Evolutionary conservation across 2,113 vertebrate species (phyloP), one percentile per base, ranked within the genome.

Genomic region (Marcusenius ussheri): DNA sequence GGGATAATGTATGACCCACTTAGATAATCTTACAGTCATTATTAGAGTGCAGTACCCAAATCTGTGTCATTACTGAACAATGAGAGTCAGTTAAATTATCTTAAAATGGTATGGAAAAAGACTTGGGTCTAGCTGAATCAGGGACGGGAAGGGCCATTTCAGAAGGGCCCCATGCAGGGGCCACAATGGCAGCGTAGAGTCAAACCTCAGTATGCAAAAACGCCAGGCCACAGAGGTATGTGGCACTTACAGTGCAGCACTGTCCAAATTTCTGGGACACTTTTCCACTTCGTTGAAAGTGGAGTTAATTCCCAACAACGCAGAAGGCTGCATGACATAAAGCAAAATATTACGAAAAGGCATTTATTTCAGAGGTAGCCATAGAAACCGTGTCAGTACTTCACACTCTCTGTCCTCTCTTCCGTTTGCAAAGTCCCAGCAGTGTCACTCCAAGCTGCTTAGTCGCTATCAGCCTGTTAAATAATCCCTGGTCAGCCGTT

Each of bases 301-400:
- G 6, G 10, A 80, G 74, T 42, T 19, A 42, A 74, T 70, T 70
- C 42, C 45, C 88, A 24, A 49, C 88, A 74, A 31, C 39, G 31
- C 56, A 46, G 56, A 24, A 62, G 31, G 19, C 50, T 53, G 45
- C 8, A 47, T 84, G 83, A 46, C 24, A 49, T 31, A 83, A 35
- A 58, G 47, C 47, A 80, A 83, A 89, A 89, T 53, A 31, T 58
- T 53, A 35, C 3, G 17, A 35, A 51, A 45, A 24, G 31, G 74
- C 49, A 31, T 62, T 45, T 58, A 47, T 42, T 56, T 47, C 27
- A 46, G 77, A 58, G 80, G 89, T 83, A 89, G 89, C 51, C 77
- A 89, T 85, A 51, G 80, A 89, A 58, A 89, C 50, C 9, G 24
- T 47, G 80, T 47, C 53, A 47, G 80, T 84, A 47, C 77, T 84